A percentile compares a stretch with the other conserved stretches of the same genome.
Conservation (phyloP, 2,888 invertebrate species). For the Chelonus formosanus region DNA sequence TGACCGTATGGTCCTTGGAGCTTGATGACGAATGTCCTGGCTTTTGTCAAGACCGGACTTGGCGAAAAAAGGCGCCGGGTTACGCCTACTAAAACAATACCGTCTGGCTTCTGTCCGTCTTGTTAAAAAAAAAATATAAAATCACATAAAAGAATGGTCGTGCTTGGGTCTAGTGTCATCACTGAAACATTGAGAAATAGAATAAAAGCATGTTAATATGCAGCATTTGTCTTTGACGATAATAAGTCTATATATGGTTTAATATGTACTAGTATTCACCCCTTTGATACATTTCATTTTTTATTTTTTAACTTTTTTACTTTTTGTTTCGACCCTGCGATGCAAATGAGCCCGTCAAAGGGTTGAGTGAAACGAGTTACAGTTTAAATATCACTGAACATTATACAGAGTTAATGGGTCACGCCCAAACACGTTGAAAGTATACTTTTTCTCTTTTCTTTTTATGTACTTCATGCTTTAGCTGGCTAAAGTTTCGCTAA, state of each 20-base stretch:
- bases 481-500: not conserved
- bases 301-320: conserved; percentile 32
- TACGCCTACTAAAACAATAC: conserved; percentile 53
- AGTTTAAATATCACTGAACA: conserved; percentile 61
- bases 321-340: conserved; percentile 42
- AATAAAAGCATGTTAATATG: not conserved
- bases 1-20: conserved; percentile 45
- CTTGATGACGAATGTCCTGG: conserved; percentile 48
- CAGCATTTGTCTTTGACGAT: conserved; percentile 22
- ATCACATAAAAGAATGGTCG: not conserved
- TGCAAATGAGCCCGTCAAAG: conserved; percentile 59
- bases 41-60: conserved; percentile 50
- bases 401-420: conserved; percentile 59
- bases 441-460: conserved; percentile 29
- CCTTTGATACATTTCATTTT: conserved; percentile 31
- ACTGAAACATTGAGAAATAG: too few species aligned
- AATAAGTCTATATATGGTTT: conserved; percentile 1
- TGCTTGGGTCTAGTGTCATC: conserved; percentile 9
- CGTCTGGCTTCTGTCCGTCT: conserved; percentile 25
- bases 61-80: conserved; percentile 50
- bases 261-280: not conserved
- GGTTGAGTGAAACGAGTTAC: conserved; percentile 57
- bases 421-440: conserved; percentile 53
- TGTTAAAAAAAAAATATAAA: conserved; percentile 3
- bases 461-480: conserved; percentile 25